These are phyloP conservation scores for Eurytemora carolleeae DNA, from an alignment of 1,140 invertebrate genomes.

Conservation along the genomic window DNA sequence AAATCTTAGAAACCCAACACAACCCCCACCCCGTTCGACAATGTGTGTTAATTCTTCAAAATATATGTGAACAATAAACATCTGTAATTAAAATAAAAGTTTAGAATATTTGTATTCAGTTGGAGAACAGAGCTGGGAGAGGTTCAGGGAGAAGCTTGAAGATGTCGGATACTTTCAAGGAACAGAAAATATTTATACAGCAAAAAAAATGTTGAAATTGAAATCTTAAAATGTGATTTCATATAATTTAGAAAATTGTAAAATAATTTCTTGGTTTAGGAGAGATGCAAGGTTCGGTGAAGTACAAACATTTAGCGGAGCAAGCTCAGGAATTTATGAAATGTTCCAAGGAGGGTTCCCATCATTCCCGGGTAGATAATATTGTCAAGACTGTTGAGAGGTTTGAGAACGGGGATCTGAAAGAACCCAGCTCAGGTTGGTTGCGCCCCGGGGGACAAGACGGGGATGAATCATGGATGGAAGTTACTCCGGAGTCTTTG, in stretches of 20 bases:
- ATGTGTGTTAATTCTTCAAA: no score
- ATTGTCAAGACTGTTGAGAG: not conserved
- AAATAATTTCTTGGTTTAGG: not conserved
- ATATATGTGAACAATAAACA: no score
- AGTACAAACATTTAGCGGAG: not conserved
- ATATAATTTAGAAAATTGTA: not conserved
- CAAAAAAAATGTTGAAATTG: not conserved
- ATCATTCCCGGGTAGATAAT: not conserved
- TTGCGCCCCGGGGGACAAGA: not conserved
- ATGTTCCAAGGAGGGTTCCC: not conserved
- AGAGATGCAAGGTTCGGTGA: not conserved
- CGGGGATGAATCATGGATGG: conserved; percentile 1
- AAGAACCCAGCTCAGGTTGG: not conserved
- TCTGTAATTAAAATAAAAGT: no score
- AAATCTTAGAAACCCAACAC: no score
- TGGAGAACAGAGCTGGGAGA: no score
- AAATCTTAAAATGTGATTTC: not conserved
- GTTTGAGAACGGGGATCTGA: not conserved
- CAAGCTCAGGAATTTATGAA: not conserved
- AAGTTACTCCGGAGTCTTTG: not conserved
- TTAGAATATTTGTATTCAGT: no score
- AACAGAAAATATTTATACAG: not conserved
- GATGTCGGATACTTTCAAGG: not conserved
- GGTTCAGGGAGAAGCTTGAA: not conserved
- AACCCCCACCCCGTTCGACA: not conserved